Conservation (phyloP, 1,140 invertebrate genomes). For the Diabrotica virgifera region DNA sequence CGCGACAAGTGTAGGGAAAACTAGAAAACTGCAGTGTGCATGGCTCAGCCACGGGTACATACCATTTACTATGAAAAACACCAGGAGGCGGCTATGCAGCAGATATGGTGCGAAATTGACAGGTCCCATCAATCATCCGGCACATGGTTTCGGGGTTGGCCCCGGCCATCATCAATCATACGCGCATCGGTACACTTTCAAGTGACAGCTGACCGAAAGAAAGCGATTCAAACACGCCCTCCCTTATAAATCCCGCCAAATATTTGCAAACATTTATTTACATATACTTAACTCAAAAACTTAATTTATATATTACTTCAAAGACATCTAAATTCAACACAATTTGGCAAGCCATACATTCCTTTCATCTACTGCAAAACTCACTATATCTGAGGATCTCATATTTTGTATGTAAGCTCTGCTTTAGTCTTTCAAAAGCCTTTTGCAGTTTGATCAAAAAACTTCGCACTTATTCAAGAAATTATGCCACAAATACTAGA, state of each 20-base stretch:
- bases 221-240: not conserved
- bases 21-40: slow-evolving; percentile 51
- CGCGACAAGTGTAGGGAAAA: slow-evolving; percentile 43
- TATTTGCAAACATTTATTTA: not conserved
- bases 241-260: not conserved
- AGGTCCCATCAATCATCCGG: slow-evolving; percentile 26
- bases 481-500: no score
- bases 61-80: slow-evolving; percentile 37
- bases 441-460: no score
- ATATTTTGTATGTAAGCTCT: no score
- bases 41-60: slow-evolving; percentile 67
- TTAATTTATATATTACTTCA: no score
- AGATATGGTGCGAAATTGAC: slow-evolving; percentile 1
- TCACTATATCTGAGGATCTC: no score
- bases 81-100: slow-evolving; percentile 17
- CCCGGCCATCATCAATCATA: slow-evolving; percentile 25
- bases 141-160: slow-evolving; percentile 23
- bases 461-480: no score
- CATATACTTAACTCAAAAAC: no score
- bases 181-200: slow-evolving; percentile 19
- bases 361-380: no score
- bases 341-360: no score
- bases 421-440: no score
- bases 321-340: no score
- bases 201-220: slow-evolving; percentile 1